A percentile compares a stretch with the other conserved stretches of the same genome.
Evolutionary conservation across 2,113 vertebrate genomes (phyloP).

Genomic region (Mustela lutreola): DNA sequence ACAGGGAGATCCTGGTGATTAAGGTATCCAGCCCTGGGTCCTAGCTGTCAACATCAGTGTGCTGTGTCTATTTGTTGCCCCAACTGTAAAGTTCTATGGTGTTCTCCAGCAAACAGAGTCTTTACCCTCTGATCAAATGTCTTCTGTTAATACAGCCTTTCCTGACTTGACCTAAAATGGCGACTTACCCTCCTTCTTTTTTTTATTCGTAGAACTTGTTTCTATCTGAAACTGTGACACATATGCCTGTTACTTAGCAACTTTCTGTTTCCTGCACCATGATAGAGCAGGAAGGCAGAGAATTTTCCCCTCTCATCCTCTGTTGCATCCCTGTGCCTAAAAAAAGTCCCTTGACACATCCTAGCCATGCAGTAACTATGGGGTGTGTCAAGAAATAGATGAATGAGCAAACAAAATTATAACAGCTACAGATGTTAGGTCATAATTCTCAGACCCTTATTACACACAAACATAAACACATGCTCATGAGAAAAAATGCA

Average conservation of each 20-base stretch:
- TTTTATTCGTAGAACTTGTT: not conserved
- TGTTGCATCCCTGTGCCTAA: not conserved
- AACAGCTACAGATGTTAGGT: not conserved
- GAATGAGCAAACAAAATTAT: conserved; percentile 39
- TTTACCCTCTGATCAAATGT: not conserved
- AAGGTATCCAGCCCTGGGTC: not conserved
- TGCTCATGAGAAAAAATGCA: conserved; percentile 25
- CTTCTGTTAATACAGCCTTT: not conserved
- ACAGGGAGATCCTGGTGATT: not conserved
- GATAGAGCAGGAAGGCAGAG: not conserved
- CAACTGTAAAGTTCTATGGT: not conserved
- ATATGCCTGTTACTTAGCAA: not conserved
- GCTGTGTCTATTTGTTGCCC: not conserved
- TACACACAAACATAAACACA: conserved; percentile 35
- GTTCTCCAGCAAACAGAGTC: not conserved
- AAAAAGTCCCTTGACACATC: not conserved
- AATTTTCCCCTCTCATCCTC: not conserved
- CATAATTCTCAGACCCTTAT: conserved; percentile 11
- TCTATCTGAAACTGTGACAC: not conserved
- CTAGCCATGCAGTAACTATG: not conserved
- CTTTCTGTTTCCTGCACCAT: not conserved
- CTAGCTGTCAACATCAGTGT: not conserved
- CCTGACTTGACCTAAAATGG: not conserved
- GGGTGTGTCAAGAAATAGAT: conserved; percentile 40
- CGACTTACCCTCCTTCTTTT: not conserved